Base-by-base conservation (phyloP, 1,140 invertebrate genomes). In the Drosophila ambigua region DNA sequence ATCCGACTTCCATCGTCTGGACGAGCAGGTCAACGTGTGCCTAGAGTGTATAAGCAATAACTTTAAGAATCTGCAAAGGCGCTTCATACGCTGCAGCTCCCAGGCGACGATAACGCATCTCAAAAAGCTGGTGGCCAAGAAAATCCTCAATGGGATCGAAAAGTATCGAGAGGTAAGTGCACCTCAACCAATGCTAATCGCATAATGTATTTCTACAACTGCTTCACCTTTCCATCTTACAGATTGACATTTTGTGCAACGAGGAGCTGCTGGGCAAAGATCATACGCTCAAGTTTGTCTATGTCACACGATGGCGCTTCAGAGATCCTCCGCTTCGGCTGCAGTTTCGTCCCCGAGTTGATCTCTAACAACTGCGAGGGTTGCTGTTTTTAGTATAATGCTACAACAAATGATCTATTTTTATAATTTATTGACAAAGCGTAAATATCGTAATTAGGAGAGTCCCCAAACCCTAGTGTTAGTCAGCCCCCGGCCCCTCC, bases 181-280 rank as follows among this genome's bases (percentile, higher is more conserved):
- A 26, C 15, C 5, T 16, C 9, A n/a, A 24, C 8, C 3, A 23
- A 52, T 41, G n/a, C 20, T 43, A 64, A 20, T 5, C 45, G 15
- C 26, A 28, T 28, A 28, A 7, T 28, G 26, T 11, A 43, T 51
- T 43, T 60, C 43, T 43, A 31, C 26, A 24, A 5, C 5, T 6
- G 6, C 20, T 11, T 2, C 11, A 5, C 5, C 8, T 20, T 20
- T 54, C 31, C 20, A 15, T 63, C n/a, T 77, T 64, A 6, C 93
- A 98, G 96, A 97, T 99, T 92, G 99, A 99, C 93, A 98, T 99
- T 90, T 94, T 99, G 90, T 99, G 98, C 93, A 99, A 99, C 94
- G 97, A 99, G 92, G 98, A 99, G 94, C 93, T 99, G 67, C 93
- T 99, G 91, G 99, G 98, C 44, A 99, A 99, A 93, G 98, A 99